phyloP scores from a whole-genome alignment of 2,797 vertebrate genomes.

The Thaleichthys pacificus region DNA sequence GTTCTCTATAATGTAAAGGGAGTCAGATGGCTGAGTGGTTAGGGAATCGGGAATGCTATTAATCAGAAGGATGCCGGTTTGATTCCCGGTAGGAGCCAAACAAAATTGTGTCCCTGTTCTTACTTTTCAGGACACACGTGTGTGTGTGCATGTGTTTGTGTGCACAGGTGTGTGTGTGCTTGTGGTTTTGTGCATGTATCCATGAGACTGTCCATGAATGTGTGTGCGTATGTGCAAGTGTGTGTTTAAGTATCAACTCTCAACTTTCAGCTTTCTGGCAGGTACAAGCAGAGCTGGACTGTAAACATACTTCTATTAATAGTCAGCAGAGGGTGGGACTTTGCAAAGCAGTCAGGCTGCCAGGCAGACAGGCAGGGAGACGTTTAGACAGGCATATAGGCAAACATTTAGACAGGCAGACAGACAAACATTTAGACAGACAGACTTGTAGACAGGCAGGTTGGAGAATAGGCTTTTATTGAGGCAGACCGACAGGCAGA shows the following conservation, averaged over 20 bases:
- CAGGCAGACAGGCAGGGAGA: too few relatives aligned
- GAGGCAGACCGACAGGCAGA: too few relatives aligned
- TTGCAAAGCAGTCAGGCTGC: too few relatives aligned
- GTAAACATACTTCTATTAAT: neutral
- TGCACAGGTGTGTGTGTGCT: neutral
- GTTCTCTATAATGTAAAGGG: neutral
- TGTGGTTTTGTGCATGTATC: conserved; percentile 1
- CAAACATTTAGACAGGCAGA: too few relatives aligned
- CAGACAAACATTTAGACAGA: neutral
- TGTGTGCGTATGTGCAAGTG: neutral
- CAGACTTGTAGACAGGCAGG: too few relatives aligned
- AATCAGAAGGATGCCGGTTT: too few relatives aligned
- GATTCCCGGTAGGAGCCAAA: too few relatives aligned
- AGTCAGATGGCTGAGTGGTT: neutral
- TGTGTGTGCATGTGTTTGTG: conserved; percentile 3
- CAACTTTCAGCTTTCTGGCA: neutral
- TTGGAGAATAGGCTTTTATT: too few relatives aligned
- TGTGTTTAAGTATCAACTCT: neutral
- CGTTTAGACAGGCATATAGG: too few relatives aligned
- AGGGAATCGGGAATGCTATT: too few relatives aligned
- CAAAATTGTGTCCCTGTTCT: neutral
- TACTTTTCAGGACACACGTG: neutral
- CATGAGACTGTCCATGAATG: neutral
- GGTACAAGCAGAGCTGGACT: neutral
- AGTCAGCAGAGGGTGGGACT: neutral